A percentile compares a stretch with the other conserved stretches of the same genome.
Conservation (phyloP, 2,113 vertebrate species). For the Zapornia atra region DNA sequence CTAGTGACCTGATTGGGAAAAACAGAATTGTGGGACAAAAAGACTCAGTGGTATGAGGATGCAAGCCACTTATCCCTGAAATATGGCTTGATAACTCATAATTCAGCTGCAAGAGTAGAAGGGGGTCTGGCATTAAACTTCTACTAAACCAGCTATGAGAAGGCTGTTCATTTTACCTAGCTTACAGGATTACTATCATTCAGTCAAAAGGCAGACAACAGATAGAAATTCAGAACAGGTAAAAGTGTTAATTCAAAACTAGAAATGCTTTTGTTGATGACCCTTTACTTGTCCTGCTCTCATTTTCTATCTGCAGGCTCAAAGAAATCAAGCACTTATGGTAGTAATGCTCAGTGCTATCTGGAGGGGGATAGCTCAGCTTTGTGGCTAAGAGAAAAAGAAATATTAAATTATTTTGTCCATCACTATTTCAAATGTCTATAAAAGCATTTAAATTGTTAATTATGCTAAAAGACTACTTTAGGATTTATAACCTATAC, state of each 20-base stretch:
- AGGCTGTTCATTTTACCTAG: not conserved
- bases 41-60: not conserved
- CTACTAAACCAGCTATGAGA: not conserved
- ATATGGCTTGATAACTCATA: not conserved
- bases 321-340: not conserved
- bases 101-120: not conserved
- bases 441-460: conserved; percentile 6
- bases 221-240: not conserved
- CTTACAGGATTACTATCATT: not conserved
- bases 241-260: not conserved
- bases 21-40: not conserved
- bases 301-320: not conserved
- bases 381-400: not conserved
- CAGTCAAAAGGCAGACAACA: not conserved
- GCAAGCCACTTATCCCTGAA: not conserved
- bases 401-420: not conserved
- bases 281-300: not conserved
- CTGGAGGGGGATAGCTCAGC: not conserved
- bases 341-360: not conserved
- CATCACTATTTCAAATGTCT: not conserved
- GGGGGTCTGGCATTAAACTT: not conserved
- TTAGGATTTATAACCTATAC: conserved; percentile 8
- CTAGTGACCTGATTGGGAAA: not conserved
- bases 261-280: not conserved
- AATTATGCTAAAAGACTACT: conserved; percentile 37